Evolutionary conservation across 1,140 invertebrate genomes (phyloP), one percentile per base, ranked within the genome.

Genomic region (Asobara japonica): DNA sequence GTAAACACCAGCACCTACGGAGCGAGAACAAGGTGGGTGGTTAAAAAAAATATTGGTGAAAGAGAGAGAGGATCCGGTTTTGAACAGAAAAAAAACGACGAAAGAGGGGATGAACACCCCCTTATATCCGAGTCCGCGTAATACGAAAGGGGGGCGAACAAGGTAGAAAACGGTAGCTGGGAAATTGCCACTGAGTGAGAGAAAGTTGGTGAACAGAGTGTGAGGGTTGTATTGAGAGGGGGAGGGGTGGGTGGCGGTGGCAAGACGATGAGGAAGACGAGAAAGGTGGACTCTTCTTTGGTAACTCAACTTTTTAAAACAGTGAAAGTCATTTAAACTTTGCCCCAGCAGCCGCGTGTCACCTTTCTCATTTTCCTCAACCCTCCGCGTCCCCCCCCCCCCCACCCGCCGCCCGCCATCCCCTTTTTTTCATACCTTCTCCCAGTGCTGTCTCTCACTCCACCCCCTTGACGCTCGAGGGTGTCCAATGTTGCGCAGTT

Each of bases 291-390:
- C 18, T 64, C 79, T 77, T 78, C 80, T 77, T 77, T 74, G 77
- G 79, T 78, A 79, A 81, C 76, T 78, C 69, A 83, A 83, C 79
- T 84, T 84, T 83, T 83, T 76, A 84, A 83, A 84, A 83, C 82
- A 84, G 82, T 83, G 80, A 82, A 84, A 84, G 82, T 84, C 82
- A 84, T 84, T 84, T 83, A 82, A 84, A 84, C 74, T 84, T 84
- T 77, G 78, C 77, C 62, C 75, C 72, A 65, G 69, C 78, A 65
- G 74, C 78, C 72, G 74, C 74, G 76, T 75, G 74, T 82, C 77
- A 74, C 79, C 76, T 78, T 76, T 66, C 74, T 78, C 74, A 79
- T 80, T 82, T 82, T 76, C 75, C 70, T 45, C 78, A 71, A 75
- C 74, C 68, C 68, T 38, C 41, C 64, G 27, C 41, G 38, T 56